phyloP scores from a whole-genome alignment of 2,797 vertebrate genomes.

The Spheniscus humboldti region DNA sequence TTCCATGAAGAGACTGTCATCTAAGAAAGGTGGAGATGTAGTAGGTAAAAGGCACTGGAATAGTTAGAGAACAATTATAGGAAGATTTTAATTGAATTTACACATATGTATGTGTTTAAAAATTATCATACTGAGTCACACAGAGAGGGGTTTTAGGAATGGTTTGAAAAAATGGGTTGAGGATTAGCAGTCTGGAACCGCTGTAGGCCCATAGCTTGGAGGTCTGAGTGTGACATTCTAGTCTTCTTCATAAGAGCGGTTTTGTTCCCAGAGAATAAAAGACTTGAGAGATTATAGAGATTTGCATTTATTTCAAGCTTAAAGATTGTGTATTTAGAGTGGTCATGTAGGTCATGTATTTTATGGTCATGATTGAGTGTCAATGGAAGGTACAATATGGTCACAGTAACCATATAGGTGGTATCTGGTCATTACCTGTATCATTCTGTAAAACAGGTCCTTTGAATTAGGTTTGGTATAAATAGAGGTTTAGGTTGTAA shows the following conservation, averaged over 20 bases:
- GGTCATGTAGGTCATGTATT: background rate
- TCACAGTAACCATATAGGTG: background rate
- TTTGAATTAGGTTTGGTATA: background rate
- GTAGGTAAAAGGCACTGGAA: background rate
- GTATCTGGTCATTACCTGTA: background rate
- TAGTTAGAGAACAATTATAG: background rate
- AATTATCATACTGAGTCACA: background rate
- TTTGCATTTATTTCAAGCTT: background rate
- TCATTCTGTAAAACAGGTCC: background rate
- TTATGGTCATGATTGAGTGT: background rate
- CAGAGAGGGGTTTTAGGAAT: background rate
- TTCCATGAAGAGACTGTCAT: accelerated
- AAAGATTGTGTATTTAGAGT: background rate
- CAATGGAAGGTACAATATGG: background rate
- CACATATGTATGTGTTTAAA: background rate
- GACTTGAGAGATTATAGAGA: background rate
- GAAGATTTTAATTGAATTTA: background rate
- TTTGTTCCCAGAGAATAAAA: background rate
- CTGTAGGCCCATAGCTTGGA: background rate
- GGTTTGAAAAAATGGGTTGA: background rate
- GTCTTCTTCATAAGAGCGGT: background rate
- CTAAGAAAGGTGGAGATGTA: background rate
- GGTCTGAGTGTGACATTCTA: background rate
- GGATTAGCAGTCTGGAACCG: background rate
- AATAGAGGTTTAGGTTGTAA: background rate